Evolutionary conservation across 2,888 invertebrate genomes (phyloP), one percentile per base, ranked within the genome.

Genomic region (Dynastes hyllus): DNA sequence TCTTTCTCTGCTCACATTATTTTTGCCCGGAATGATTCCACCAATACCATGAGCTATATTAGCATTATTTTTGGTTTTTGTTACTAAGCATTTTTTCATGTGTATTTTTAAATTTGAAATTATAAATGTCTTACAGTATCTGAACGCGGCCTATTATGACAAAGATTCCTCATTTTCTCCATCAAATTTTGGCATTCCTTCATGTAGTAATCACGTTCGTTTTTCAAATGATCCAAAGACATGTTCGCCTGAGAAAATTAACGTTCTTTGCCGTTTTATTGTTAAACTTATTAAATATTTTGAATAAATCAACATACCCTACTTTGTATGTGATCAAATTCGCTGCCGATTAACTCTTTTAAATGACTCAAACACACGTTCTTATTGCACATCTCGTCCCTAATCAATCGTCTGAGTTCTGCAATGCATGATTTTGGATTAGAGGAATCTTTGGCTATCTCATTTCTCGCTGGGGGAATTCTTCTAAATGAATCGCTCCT

Each of bases 161-260:
- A 80, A 67, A 80, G 53, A 81, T 86, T 88, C 77, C 85, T 86
- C 63, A 87, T 84, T 80, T 89, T 87, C 76, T 90, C 90, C 75
- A 88, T 86, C 29, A 90, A 81, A 80, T 87, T 88, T 50, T 88
- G 88, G 82, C 89, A 91, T 83, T 92, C 91, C 29, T 88, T 88
- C 86, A 88, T 89, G 81, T 90, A 91, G 85, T 89, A 90, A 82
- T 92, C 91, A 66, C 90, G 88, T 85, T 92, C 91, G 8, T 87
- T 82, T 81, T 88, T 87, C n/a, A 89, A 78, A 77, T 86, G 86
- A 75, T 88, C 87, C 76, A 90, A 58, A 8, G 80, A 80, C 58
- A 66, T 27, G 70, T 66, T 37, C 32, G 78, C 77, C 77, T 80
- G 51, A 40, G 77, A 80, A 29, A 9, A 40, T 22, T 67, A 45